Base-by-base conservation (phyloP, 2,888 invertebrate species). In the Mimachlamys varia region DNA sequence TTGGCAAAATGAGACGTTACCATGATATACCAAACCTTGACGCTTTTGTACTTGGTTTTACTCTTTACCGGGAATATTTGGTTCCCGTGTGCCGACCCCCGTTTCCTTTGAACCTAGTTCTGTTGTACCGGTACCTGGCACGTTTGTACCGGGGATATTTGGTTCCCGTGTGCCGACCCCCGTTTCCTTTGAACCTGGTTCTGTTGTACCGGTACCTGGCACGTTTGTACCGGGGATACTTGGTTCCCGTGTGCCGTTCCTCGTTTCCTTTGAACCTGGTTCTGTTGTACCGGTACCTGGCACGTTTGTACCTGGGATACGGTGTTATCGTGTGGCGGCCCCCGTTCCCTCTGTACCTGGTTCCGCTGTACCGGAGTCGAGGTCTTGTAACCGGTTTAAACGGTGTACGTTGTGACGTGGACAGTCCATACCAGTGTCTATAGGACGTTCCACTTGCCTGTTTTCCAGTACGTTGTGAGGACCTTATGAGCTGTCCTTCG, bases 381-480 rank as follows among this genome's bases (percentile, higher is more conserved):
- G 22, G 7, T 62, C 7, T 19, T 3, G 62, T n/a, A 62, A 33
- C 12, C 13, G 53, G 53, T 58, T 58, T 19, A 7, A 58, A 22
- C 58, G 58, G 58, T n/a, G 22, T n/a, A 58, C 22, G n/a, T 17
- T 58, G 58, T 19, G 4, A 19, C 13, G 17, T 76, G 27, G 76
- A 33, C 27, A 33, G 33, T 27, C 10, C 76, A 22, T 76, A 76
- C 76, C 76, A 33, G 33, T 33, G 76, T 33, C 94, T 94, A 96
- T 91, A 96, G 93, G 89, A 96, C 94, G 90, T 96, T 96, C 96
- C 96, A 96, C 92, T 96, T 96, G 17, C 96, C 96, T 37, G 95
- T 96, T 55, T 93, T 94, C 89, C 95, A 92, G 94, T 96, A 96
- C 17, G 95, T 90, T 0, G 95, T 94, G 22, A 96, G 92, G 37